These are phyloP conservation scores for Gallinago stenura DNA, from an alignment of 2,797 vertebrate genomes.

Conservation along the genomic window DNA sequence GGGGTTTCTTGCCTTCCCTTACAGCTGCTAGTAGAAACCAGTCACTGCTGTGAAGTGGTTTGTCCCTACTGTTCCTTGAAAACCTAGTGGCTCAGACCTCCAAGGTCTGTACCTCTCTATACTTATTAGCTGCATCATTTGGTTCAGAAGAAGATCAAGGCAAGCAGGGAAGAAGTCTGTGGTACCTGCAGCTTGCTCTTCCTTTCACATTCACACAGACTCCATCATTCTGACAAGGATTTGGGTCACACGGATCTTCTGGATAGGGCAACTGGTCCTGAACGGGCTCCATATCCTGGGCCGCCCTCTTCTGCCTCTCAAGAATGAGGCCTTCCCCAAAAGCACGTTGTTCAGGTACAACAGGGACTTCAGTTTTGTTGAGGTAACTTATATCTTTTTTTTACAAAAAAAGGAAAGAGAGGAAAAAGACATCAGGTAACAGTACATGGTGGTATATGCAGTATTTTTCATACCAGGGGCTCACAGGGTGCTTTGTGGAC, in stretches of 20 bases:
- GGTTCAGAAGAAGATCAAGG: neutral
- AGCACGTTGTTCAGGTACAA: neutral
- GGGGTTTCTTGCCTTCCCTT: neutral
- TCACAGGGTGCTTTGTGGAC: neutral
- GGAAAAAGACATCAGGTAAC: neutral
- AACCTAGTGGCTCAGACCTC: neutral
- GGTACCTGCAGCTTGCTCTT: slow-evolving; percentile 86
- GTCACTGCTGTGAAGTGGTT: neutral
- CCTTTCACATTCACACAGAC: slow-evolving; percentile 83
- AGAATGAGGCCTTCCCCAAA: neutral
- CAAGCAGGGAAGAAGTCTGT: neutral
- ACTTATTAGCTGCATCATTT: neutral
- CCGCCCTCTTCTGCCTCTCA: slow-evolving; percentile 67
- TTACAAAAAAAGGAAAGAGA: neutral
- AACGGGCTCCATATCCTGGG: neutral
- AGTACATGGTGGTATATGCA: neutral
- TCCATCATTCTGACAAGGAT: slow-evolving; percentile 87
- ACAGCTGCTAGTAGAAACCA: neutral
- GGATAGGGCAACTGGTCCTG: slow-evolving; percentile 40
- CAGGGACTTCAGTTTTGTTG: slow-evolving; percentile 83
- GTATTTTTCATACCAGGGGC: neutral
- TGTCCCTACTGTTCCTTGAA: neutral
- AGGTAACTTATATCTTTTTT: slow-evolving; percentile 86
- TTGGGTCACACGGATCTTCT: slow-evolving; percentile 80
- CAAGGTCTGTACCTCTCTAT: neutral